Evolutionary conservation across 2,113 vertebrate species (phyloP), one percentile per base, ranked within the genome.

Genomic region (Forbesichthys papilliferus): DNA sequence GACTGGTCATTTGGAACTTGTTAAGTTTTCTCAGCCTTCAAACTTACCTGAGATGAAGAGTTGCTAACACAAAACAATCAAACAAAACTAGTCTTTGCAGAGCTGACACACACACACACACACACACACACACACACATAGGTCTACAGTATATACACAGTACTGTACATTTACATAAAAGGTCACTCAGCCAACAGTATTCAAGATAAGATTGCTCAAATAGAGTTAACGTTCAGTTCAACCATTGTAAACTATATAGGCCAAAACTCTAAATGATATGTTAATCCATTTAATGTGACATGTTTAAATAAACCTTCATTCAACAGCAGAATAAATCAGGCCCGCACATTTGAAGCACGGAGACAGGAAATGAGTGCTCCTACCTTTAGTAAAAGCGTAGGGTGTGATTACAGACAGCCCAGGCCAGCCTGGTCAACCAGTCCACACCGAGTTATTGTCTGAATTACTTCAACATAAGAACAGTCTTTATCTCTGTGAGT

Each of bases 401-500:
- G 56, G 64, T 16, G 69, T 87, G 80, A 86, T 89, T 84, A 87
- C 75, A 84, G 80, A 81, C 80, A 68, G 49, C 74, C 20, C 11
- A 14, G 55, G 46, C 67, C 51, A 61, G 83, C 81, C 68, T 71
- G 71, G 77, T 71, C 78, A 77, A 5, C 60, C 11, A 76, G 84
- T 77, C 74, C 83, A 65, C 72, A 66, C 75, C 64, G 58, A 76
- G 84, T 87, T 80, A 79, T 79, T 86, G 85, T 87, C 84, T 89
- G 64, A 87, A 84, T 86, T 69, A 80, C 85, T 83, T 2, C 74
- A 68, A 55, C 60, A 33, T 82, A 80, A 86, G 80, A 84, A 66
- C 80, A 65, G 85, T 84, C 61, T 84, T 89, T 89, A 83, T 75
- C 81, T 81, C 58, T 14, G 75, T 63, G 71, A 75, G 68, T 68